phyloP scores from a whole-genome alignment of 2,113 vertebrate genomes.

The Smithornis capensis region DNA sequence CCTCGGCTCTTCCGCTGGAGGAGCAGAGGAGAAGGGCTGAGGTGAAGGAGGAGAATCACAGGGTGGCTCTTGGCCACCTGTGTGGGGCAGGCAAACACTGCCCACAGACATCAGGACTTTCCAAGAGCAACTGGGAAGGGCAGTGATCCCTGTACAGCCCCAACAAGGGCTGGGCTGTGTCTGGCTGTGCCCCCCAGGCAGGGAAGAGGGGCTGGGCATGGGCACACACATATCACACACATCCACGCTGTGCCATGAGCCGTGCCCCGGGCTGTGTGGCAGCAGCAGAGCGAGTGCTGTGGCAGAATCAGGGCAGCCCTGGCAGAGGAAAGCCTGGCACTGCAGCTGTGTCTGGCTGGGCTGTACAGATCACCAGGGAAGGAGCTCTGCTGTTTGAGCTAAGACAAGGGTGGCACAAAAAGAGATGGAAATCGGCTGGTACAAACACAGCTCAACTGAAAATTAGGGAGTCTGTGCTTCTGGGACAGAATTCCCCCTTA shows the following conservation, averaged over 20 bases:
- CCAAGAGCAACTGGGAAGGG: neutral
- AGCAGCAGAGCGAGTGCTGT: neutral
- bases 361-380: neutral
- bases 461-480: neutral
- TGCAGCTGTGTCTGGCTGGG: neutral
- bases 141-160: neutral
- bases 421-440: neutral
- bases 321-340: neutral
- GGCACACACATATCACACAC: neutral
- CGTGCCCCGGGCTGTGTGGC: neutral
- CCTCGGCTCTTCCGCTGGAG: neutral
- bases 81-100: rapidly evolving
- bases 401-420: neutral
- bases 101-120: neutral
- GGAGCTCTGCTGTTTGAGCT: neutral
- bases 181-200: neutral
- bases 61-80: neutral
- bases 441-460: neutral
- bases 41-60: neutral
- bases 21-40: neutral
- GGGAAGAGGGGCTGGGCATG: neutral
- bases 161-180: rapidly evolving
- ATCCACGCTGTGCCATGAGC: rapidly evolving
- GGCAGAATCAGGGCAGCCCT: neutral
- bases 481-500: neutral